phyloP scores from a whole-genome alignment of 2,888 invertebrate species.

The Miltochrista miniata region DNA sequence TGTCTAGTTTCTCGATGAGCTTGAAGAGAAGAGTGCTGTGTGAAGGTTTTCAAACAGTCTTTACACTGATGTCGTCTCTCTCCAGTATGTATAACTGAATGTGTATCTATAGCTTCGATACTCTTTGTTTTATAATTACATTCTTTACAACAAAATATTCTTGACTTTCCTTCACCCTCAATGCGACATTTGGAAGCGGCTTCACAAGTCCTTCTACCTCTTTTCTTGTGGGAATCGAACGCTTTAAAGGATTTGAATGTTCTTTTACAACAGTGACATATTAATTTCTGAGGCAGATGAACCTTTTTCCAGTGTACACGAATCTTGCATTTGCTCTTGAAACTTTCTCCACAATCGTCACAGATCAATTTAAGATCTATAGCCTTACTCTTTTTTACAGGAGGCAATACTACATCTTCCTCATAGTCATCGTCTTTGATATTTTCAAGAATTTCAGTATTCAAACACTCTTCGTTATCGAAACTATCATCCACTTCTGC shows the following conservation, averaged over 20 bases:
- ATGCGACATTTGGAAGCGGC: constrained; percentile 40
- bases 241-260: constrained; percentile 53
- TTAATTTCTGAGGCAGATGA: constrained; percentile 34
- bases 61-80: constrained; percentile 58
- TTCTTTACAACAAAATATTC: constrained; percentile 45
- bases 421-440: neutral
- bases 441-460: neutral
- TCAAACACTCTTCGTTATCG: neutral
- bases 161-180: constrained; percentile 52
- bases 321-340: constrained; percentile 53
- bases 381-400: constrained; percentile 12
- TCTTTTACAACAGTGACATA: constrained; percentile 44
- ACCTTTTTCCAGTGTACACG: constrained; percentile 50
- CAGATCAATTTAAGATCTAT: constrained; percentile 30
- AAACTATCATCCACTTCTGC: constrained; percentile 2
- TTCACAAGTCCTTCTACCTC: constrained; percentile 37
- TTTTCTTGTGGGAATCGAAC: constrained; percentile 45
- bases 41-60: constrained; percentile 52
- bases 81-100: constrained; percentile 58
- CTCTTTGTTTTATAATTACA: constrained; percentile 56
- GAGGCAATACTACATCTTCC: neutral
- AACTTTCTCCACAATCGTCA: constrained; percentile 43
- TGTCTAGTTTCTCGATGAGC: constrained; percentile 58
- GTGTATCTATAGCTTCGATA: constrained; percentile 55
- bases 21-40: constrained; percentile 58